A percentile compares a stretch with the other conserved stretches of the same genome.
Conservation (phyloP, 1,140 invertebrate species). For the Philopotamus ludificatus region DNA sequence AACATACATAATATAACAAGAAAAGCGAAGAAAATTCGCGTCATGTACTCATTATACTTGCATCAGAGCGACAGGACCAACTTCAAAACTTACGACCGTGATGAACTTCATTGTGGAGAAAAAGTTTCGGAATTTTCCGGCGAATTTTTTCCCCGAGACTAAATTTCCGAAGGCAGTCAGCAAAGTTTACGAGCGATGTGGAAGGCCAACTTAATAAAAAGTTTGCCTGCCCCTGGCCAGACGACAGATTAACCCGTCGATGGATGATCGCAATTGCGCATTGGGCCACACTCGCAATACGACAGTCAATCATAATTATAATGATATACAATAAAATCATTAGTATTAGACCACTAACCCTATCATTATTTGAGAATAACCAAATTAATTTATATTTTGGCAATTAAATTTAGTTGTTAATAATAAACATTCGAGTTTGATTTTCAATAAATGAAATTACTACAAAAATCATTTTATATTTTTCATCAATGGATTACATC, state of each 20-base stretch:
- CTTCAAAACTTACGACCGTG: constrained; percentile 22
- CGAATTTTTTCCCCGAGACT: constrained; percentile 29
- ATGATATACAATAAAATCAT: no score
- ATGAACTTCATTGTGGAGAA: constrained; percentile 32
- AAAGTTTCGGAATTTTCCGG: constrained; percentile 35
- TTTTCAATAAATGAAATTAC: no score
- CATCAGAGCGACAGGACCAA: constrained; percentile 18
- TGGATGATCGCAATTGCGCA: background rate
- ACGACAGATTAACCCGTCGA: constrained; percentile 18
- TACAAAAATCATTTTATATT: no score
- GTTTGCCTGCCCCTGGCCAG: constrained; percentile 23
- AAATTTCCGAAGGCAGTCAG: constrained; percentile 38
- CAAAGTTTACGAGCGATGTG: constrained; percentile 35
- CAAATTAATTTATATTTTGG: no score
- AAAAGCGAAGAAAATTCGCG: constrained; percentile 1
- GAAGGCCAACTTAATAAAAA: constrained; percentile 40
- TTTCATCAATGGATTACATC: no score
- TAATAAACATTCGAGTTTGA: no score
- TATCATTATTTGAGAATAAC: no score
- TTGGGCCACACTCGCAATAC: no score
- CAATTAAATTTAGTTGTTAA: no score
- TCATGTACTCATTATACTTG: constrained; percentile 32
- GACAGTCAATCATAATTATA: no score
- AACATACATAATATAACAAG: no score
- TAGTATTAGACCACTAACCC: no score